A percentile compares a stretch with the other conserved stretches of the same genome.
phyloP scores from a whole-genome alignment of 2,888 invertebrate genomes.

The Agapostemon virescens region DNA sequence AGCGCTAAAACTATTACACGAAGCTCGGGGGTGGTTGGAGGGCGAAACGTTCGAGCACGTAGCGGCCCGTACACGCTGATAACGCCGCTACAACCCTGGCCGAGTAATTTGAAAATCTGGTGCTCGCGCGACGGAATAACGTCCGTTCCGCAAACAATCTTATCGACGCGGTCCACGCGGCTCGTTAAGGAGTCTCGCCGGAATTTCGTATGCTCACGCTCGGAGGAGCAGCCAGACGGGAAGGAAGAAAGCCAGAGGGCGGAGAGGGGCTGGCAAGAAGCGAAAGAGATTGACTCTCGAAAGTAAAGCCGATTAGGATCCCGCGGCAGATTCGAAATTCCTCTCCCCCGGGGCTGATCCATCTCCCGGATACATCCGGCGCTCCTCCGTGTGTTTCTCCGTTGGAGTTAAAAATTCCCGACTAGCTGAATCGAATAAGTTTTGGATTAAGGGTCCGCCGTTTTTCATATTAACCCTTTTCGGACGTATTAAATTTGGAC shows the following conservation, averaged over 20 bases:
- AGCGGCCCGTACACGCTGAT: constrained; percentile 31
- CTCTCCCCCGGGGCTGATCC: constrained; percentile 52
- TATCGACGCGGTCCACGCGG: constrained; percentile 65
- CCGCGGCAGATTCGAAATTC: constrained; percentile 61
- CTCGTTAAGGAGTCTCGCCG: constrained; percentile 65
- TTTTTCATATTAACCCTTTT: too few species aligned
- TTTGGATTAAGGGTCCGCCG: background rate
- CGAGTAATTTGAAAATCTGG: constrained; percentile 63
- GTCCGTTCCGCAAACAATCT: constrained; percentile 65
- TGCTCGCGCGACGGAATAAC: constrained; percentile 60
- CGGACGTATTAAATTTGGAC: too few species aligned
- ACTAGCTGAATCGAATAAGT: background rate
- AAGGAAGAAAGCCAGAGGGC: background rate
- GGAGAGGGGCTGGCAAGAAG: constrained; percentile 14
- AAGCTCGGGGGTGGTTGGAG: constrained; percentile 12
- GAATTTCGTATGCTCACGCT: constrained; percentile 66
- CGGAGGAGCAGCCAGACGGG: constrained; percentile 13
- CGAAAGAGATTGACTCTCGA: constrained; percentile 44
- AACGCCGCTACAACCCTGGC: constrained; percentile 28
- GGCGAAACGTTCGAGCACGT: constrained; percentile 38
- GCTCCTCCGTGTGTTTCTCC: constrained; percentile 7
- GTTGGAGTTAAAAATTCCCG: background rate
- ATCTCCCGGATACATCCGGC: constrained; percentile 15
- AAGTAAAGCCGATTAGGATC: constrained; percentile 68
- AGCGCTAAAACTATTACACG: constrained; percentile 38